phyloP scores from a whole-genome alignment of 2,888 invertebrate genomes.

The Vanessa cardui region DNA sequence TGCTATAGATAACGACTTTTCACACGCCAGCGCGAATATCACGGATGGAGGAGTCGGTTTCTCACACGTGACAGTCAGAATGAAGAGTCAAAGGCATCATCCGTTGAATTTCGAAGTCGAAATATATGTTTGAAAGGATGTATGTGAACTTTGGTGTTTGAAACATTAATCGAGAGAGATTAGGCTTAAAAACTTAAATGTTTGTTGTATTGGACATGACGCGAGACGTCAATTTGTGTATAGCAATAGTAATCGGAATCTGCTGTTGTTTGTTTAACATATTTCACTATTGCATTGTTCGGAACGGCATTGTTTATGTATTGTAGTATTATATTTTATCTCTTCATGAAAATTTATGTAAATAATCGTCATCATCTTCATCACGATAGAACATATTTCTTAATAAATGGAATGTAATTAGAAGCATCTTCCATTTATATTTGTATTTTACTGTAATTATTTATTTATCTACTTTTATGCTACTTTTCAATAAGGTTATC shows the following conservation, averaged over 20 bases:
- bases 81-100: constrained; percentile 77
- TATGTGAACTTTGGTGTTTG: not conserved
- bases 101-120: constrained; percentile 77
- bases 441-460: no score
- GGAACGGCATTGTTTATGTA: no score
- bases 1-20: constrained; percentile 75
- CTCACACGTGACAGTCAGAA: constrained; percentile 68
- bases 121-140: constrained; percentile 62
- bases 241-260: no score
- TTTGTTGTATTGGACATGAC: not conserved
- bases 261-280: not conserved
- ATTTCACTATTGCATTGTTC: no score
- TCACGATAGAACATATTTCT: no score
- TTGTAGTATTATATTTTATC: no score
- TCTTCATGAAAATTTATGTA: no score
- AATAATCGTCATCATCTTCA: no score
- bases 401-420: no score
- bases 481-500: no score
- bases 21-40: constrained; percentile 75
- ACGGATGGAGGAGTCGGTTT: constrained; percentile 73
- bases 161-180: not conserved
- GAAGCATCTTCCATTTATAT: no score
- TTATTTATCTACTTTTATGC: no score
- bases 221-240: not conserved
- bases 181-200: not conserved